Percentiles rank a stretch among this genome's conserved stretches.
These are phyloP conservation scores for Setipinna tenuifilis DNA, from an alignment of 2,797 vertebrate genomes.

Conservation along the genomic window DNA sequence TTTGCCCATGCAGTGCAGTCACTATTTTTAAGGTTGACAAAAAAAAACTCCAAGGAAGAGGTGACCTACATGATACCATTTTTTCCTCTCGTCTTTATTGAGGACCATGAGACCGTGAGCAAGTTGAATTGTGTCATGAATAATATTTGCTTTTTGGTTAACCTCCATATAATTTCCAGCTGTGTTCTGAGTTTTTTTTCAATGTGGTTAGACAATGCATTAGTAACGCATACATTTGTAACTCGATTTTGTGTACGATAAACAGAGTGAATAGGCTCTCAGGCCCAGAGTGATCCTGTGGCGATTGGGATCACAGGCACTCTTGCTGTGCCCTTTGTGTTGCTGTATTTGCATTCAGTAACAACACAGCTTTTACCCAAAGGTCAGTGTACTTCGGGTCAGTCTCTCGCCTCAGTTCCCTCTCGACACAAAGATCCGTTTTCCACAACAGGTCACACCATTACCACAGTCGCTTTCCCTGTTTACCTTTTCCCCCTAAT, in stretches of 20 bases:
- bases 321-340: background rate
- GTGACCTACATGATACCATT: background rate
- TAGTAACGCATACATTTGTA: background rate
- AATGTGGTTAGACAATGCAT: background rate
- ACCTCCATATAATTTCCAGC: background rate
- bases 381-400: conserved; percentile 23
- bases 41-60: background rate
- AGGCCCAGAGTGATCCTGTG: background rate
- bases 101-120: background rate
- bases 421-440: background rate
- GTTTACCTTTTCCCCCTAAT: conserved; percentile 2
- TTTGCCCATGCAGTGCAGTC: background rate
- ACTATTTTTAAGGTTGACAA: background rate
- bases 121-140: background rate
- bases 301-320: background rate
- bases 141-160: background rate
- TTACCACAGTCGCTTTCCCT: background rate
- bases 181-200: background rate
- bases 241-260: background rate
- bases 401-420: background rate
- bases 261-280: background rate
- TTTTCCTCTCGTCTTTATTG: background rate
- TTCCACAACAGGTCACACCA: background rate
- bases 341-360: conserved; percentile 6
- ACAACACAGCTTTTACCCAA: conserved; percentile 7